A percentile compares a stretch with the other conserved stretches of the same genome.
phyloP scores from a whole-genome alignment of 2,888 invertebrate species.

The Hirtodrosophila histrioides region DNA sequence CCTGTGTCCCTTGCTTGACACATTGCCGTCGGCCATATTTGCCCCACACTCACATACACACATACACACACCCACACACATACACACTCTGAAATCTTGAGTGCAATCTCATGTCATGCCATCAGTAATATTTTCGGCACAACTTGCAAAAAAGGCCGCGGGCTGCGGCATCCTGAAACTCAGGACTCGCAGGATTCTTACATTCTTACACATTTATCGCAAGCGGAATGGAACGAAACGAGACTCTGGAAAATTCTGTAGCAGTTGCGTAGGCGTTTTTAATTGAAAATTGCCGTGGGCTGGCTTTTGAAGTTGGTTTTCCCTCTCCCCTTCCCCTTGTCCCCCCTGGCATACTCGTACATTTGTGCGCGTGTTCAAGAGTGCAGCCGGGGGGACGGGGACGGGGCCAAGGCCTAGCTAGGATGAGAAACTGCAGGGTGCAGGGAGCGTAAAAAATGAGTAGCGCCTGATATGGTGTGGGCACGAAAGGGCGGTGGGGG shows the following conservation, averaged over 20 bases:
- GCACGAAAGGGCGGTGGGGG: too few species aligned
- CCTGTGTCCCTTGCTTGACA: constrained; percentile 51
- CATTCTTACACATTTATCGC: constrained; percentile 27
- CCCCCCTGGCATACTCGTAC: constrained; percentile 41
- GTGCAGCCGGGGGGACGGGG: constrained; percentile 34
- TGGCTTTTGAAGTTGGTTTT: constrained; percentile 66
- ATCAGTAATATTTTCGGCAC: constrained; percentile 38
- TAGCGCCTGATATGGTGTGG: not conserved
- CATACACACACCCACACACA: constrained; percentile 3
- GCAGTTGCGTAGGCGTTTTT: constrained; percentile 66
- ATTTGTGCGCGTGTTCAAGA: constrained; percentile 34
- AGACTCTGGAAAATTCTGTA: constrained; percentile 17
- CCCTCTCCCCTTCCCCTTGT: constrained; percentile 1
- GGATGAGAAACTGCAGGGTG: constrained; percentile 14
- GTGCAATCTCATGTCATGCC: constrained; percentile 71
- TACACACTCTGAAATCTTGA: constrained; percentile 54
- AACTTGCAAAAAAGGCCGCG: constrained; percentile 54
- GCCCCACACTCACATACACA: constrained; percentile 1
- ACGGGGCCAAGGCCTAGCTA: not conserved
- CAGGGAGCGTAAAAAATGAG: constrained; percentile 1
- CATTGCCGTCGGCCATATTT: constrained; percentile 56
- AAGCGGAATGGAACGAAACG: constrained; percentile 17
- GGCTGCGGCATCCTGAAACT: constrained; percentile 11
- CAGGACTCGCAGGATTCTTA: constrained; percentile 13
- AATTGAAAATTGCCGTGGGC: constrained; percentile 76